Evolutionary conservation across 1,140 invertebrate genomes (phyloP).

Genomic region (Sesamia nonagrioides): DNA sequence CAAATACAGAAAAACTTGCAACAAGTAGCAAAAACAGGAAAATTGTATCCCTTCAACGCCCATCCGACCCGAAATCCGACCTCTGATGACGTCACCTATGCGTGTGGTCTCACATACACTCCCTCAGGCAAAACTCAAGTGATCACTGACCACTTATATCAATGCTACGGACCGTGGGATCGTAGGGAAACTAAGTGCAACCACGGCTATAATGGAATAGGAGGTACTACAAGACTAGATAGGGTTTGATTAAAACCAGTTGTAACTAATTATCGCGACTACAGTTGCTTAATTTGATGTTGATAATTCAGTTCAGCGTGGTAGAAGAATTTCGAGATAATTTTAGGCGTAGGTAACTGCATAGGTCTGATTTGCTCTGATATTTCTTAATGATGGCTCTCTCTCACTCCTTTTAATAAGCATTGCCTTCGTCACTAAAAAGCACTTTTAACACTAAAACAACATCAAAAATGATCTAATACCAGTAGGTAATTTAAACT

Average conservation of each 20-base stretch:
- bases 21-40: no score
- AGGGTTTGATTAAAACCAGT: background rate
- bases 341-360: background rate
- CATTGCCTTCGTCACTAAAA: background rate
- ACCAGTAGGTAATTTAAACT: no score
- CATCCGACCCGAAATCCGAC: background rate
- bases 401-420: background rate
- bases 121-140: slow-evolving; percentile 9
- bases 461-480: no score
- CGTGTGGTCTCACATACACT: slow-evolving; percentile 22
- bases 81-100: background rate
- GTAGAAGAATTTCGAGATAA: background rate
- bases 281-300: slow-evolving; percentile 17
- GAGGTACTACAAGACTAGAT: background rate
- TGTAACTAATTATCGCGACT: slow-evolving; percentile 8
- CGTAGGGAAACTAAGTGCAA: slow-evolving; percentile 38
- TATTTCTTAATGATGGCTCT: background rate
- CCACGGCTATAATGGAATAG: slow-evolving; percentile 4
- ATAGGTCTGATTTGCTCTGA: background rate
- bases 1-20: no score
- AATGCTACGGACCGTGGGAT: slow-evolving; percentile 19
- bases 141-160: slow-evolving; percentile 17
- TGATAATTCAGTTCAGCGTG: background rate
- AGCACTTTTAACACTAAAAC: no score
- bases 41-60: background rate